Base-by-base conservation (phyloP, 2,113 vertebrate genomes). In the Mystacornis crossleyi region DNA sequence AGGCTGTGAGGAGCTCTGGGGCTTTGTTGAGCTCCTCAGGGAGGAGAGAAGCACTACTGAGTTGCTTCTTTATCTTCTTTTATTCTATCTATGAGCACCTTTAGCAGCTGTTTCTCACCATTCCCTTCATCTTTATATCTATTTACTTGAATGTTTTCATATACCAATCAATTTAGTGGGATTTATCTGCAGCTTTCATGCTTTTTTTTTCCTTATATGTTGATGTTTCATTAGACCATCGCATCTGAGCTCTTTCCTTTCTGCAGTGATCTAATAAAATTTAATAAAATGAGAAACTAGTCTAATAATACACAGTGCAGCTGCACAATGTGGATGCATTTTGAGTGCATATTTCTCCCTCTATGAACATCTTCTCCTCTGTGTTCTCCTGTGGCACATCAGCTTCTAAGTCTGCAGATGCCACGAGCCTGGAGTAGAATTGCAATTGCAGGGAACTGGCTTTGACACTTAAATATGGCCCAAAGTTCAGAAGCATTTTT, bases 241-340 rank as follows among this genome's bases (percentile, higher is more conserved):
- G 0, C 26, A 58, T 95, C 47, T 78, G 50, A 89, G 72, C 51
- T 90, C 42, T 83, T 92, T 57, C 28, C 23, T 61, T 82, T 81
- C 71, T 86, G 64, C 54, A 60, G 60, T 84, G 69, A 89, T 95
- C 38, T 93, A 67, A n/a, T n/a, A n/a, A n/a, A n/a, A 92, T 93
- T 83, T 86, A 28, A 86, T 70, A 88, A 90, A 93, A 89, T n/a
- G 47, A 95, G 60, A 90, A 89, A 8, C 64, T 36, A 40, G 26
- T 82, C 42, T 81, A 92, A 95, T 95, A 93, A 89, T 64, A 64
- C 64, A 77, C 51, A 71, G 54, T 74, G 55, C 91, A 95, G 93
- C 94, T 96, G 93, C 60, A 95, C 75, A 90, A 31, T 9, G 55
- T 2, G 3, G 51, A 33, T 95, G 51, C 43, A 23, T 10, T 64